Percentiles rank a stretch among this genome's conserved stretches.
Evolutionary conservation across 2,888 invertebrate species (phyloP).

Genomic region (Melanophora roralis): DNA sequence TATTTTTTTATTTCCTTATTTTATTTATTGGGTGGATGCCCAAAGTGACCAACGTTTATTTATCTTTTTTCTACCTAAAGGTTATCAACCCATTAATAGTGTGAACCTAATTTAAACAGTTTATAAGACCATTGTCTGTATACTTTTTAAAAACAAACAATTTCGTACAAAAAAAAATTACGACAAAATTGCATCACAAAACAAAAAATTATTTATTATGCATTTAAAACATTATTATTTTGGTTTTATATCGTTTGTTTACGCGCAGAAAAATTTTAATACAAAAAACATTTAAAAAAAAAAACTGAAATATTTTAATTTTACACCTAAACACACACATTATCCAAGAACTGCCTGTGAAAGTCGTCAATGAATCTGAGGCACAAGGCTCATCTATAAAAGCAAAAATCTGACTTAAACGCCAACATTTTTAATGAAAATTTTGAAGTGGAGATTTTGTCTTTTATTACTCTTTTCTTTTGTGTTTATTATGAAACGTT

Average conservation of each 20-base stretch:
- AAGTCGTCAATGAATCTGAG: conserved; percentile 24
- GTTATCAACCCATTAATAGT: conserved; percentile 13
- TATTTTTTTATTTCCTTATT: no score
- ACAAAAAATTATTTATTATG: no score
- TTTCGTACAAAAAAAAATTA: background rate
- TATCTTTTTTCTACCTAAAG: background rate
- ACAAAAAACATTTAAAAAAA: conserved; percentile 1
- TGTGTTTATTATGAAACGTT: conserved; percentile 19
- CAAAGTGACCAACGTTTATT: background rate
- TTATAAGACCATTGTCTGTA: conserved; percentile 7
- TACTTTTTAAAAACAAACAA: conserved; percentile 30
- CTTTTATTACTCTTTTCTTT: conserved; percentile 30
- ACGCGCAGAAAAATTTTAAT: no score
- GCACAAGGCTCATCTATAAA: conserved; percentile 37
- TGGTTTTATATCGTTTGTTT: conserved; percentile 23
- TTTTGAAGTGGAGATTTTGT: conserved; percentile 55
- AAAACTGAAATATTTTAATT: background rate
- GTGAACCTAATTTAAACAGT: conserved; percentile 17
- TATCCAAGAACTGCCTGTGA: background rate
- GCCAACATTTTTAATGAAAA: conserved; percentile 58
- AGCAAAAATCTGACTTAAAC: conserved; percentile 17
- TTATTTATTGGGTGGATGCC: no score
- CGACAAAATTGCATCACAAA: background rate
- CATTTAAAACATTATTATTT: no score
- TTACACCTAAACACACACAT: background rate